Base-by-base conservation (phyloP, 30 jellyfish, hydroid and myxozoan genomes). In the Aurelia aurita complex sp. Pacific region DNA sequence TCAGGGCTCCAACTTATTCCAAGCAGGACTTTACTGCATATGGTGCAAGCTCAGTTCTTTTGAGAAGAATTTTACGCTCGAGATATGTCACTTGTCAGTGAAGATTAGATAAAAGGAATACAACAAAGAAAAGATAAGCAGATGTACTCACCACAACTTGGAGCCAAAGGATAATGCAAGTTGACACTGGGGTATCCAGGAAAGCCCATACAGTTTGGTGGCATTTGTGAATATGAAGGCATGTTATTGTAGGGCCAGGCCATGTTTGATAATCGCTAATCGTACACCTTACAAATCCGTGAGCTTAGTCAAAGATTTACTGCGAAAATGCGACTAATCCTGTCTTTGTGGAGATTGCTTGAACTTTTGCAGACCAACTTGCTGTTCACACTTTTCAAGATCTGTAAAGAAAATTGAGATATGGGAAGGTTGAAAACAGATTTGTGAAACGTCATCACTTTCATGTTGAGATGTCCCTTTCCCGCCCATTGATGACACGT, bases 171-270 rank as follows among this genome's bases (percentile, higher is more conserved):
- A 69, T 94, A 94, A 70, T 94, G 99, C 35, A 94, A 85, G 68
- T 94, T 94, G 89, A 94, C 99, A 74, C 96, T 94, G 17, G 99
- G 97, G 82, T 94, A 97, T 46, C 94, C 95, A 4, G 99, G 99
- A 83, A 88, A 89, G 57, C 97, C 99, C 84, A 92, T 78, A 54
- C 97, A 92, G 67, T 87, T 85, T 15, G 97, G 96, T 14, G 97
- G 99, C 97, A 94, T 89, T n/a, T 97, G 93, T 12, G 97, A 84
- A 78, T 94, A 94, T 3, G 99, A 81, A 60, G 97, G 95, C 91
- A 94, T 83, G 38, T 96, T 97, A 64, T 94, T 94, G 83, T 94
- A 94, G 50, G 99, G 97, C 99, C 99, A 94, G 46, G 97, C 96
- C 99, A 94, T 94, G 32, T 77, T 43, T 18, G 57, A 42, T 79